These are phyloP conservation scores for Orchesellides sinensis DNA, from an alignment of 2,888 invertebrate genomes.

Conservation along the genomic window DNA sequence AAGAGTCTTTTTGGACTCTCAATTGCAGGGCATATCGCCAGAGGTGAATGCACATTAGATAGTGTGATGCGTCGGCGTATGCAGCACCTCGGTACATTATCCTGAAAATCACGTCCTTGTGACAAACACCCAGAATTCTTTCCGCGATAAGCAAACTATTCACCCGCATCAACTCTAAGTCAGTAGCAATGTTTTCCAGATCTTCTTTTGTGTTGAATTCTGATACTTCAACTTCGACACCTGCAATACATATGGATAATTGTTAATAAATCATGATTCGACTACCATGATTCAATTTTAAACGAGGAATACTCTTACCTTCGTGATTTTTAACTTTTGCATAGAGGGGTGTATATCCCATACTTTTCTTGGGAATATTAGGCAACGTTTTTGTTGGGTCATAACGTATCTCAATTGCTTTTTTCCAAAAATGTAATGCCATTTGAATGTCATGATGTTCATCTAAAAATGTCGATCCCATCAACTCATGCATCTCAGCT, in stretches of 20 bases:
- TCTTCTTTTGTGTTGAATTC: constrained; percentile 88
- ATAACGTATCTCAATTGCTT: constrained; percentile 84
- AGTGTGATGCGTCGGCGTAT: constrained; percentile 80
- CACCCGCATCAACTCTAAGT: constrained; percentile 90
- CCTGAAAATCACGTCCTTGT: constrained; percentile 91
- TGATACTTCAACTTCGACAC: constrained; percentile 65
- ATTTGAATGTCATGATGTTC: constrained; percentile 78
- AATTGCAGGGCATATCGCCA: constrained; percentile 91
- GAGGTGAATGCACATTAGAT: constrained; percentile 90
- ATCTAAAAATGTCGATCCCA: constrained; percentile 92
- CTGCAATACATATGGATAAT: constrained; percentile 43
- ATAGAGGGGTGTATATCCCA: constrained; percentile 71
- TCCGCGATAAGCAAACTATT: constrained; percentile 93
- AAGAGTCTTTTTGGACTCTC: constrained; percentile 86
- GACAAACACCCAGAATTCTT: constrained; percentile 86
- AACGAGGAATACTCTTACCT: constrained; percentile 51
- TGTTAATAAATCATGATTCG: neutral
- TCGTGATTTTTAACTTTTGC: constrained; percentile 63
- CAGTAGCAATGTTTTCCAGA: constrained; percentile 84
- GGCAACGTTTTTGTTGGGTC: constrained; percentile 51
- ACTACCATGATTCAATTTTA: neutral
- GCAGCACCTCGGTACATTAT: constrained; percentile 83
- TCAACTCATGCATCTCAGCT: constrained; percentile 92
- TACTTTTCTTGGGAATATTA: constrained; percentile 69
- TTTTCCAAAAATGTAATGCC: constrained; percentile 85